Percentiles rank a stretch among this genome's conserved stretches.
Evolutionary conservation across 2,113 vertebrate genomes (phyloP).

Genomic region (Prunella fulvescens): DNA sequence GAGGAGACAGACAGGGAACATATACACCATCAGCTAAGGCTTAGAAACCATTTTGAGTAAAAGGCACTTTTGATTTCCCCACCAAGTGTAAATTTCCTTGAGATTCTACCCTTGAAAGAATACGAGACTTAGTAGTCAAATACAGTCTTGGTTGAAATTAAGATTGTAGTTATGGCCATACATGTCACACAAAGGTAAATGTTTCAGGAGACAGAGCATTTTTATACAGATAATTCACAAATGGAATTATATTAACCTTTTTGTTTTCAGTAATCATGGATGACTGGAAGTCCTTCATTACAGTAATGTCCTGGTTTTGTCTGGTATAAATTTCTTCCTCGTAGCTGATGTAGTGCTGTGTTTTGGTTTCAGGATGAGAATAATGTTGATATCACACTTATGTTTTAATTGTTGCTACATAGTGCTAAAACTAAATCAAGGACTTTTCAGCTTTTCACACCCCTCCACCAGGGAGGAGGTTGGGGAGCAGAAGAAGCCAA

Average conservation of each 20-base stretch:
- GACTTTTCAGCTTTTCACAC: not conserved
- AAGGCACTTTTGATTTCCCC: not conserved
- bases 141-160: not conserved
- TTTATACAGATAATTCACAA: not conserved
- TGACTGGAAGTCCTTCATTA: not conserved
- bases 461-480: not conserved
- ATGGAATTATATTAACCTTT: not conserved
- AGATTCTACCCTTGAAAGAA: not conserved
- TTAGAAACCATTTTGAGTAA: not conserved
- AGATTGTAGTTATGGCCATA: not conserved
- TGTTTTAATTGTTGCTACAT: not conserved
- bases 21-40: not conserved
- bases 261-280: not conserved
- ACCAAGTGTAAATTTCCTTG: not conserved
- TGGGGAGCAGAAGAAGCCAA: not conserved
- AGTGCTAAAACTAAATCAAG: not conserved
- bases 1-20: not conserved
- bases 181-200: not conserved
- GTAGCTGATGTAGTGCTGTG: rapidly evolving
- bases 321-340: not conserved
- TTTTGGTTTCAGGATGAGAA: not conserved
- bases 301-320: not conserved
- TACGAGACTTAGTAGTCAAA: not conserved
- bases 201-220: not conserved
- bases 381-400: not conserved